Evolutionary conservation across 2,888 invertebrate species (phyloP), one percentile per base, ranked within the genome.

Genomic region (Elegia similella): DNA sequence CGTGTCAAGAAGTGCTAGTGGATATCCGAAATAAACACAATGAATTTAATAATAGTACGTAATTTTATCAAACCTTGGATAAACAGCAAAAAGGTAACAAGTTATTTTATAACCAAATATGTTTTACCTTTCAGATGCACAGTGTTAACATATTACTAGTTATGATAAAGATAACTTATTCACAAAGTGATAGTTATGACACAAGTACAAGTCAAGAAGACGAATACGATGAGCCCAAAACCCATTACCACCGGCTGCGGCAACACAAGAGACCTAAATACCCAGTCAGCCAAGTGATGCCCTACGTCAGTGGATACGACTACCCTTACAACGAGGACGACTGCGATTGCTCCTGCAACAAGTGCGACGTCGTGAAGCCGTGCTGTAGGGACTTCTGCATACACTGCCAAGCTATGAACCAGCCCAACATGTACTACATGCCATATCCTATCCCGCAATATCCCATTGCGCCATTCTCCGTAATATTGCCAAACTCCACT

Each of bases 391-490:
- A 61, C 17, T 55, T 64, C 6, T 80, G 78, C 56, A 59, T 52
- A 3, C 63, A 57, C 15, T 77, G 76, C 47, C 44, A 55, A 8
- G 12, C 23, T 5, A 44, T 29, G 34, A 58, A 62, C n/a, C 70
- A 67, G 32, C 58, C 69, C 0, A 68, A 66, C 12, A 50, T 77
- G 0, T 56, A 79, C 0, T 64, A 76, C 16, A 61, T 80, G 0
- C 80, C 81, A 0, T 80, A 76, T 57, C 78, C 79, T 0, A 73
- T 70, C 47, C 78, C 78, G 0, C 50, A 34, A 12, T 50, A 50
- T n/a, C 48, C 48, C 10, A 34, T 34, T n/a, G 8, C 34, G 30
- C 32, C 42, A 2, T 53, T 13, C 42, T 15, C 53, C 1, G 1
- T 43, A 8, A 15, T 30, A 13, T 30, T 30, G n/a, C 43, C 53